Conservation (phyloP, 2,888 invertebrate genomes). For the Silvanus unidentatus region DNA sequence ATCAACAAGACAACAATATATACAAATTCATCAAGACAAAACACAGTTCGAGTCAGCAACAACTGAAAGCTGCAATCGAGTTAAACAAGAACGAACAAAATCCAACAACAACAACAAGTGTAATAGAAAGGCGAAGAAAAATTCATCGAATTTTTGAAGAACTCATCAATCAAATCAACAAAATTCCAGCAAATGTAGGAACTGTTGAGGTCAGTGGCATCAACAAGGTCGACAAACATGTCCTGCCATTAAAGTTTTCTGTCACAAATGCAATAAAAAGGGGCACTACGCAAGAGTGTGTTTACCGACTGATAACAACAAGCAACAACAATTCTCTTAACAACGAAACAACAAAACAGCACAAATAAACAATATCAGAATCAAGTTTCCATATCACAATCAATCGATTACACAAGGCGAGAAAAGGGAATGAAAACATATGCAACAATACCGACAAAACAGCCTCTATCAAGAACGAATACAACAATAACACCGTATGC, state of each 20-base stretch:
- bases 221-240: slow-evolving; percentile 11
- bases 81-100: background rate
- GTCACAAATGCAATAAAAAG: slow-evolving; percentile 8
- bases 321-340: slow-evolving; percentile 5
- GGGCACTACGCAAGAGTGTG: slow-evolving; percentile 14
- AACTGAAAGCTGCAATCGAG: background rate
- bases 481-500: slow-evolving; percentile 3
- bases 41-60: background rate
- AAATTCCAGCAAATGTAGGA: slow-evolving; percentile 8
- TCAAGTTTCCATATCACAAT: background rate
- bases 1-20: background rate
- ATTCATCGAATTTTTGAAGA: too few species aligned
- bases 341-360: slow-evolving; percentile 1
- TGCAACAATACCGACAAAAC: slow-evolving; percentile 4
- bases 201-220: slow-evolving; percentile 15
- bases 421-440: slow-evolving; percentile 4
- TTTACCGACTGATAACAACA: slow-evolving; percentile 7
- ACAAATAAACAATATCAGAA: slow-evolving; percentile 3
- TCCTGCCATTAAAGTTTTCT: slow-evolving; percentile 11
- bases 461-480: slow-evolving; percentile 1
- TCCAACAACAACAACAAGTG: background rate
- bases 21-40: background rate
- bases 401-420: background rate
- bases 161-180: background rate
- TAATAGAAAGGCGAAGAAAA: too few species aligned